These are phyloP conservation scores for Dexiosoma caninum DNA, from an alignment of 2,888 invertebrate genomes.

Conservation along the genomic window DNA sequence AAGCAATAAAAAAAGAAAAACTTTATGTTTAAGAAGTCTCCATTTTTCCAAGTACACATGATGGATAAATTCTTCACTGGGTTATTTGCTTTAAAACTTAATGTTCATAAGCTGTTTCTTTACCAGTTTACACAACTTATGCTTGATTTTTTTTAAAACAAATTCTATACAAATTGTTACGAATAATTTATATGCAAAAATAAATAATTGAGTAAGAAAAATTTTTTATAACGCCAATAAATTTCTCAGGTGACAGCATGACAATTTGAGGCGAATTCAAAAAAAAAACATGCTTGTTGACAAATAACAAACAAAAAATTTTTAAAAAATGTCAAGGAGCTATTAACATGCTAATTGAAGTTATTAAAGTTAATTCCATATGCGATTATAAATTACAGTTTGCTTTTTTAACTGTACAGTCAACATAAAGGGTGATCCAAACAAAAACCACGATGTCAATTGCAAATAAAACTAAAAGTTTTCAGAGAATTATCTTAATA, in stretches of 20 bases:
- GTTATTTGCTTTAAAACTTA: constrained; percentile 2
- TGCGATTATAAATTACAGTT: too few species aligned
- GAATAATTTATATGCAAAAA: not conserved
- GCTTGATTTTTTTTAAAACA: not conserved
- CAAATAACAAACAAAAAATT: not conserved
- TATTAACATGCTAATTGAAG: not conserved
- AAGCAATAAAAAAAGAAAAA: too few species aligned
- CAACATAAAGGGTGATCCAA: too few species aligned
- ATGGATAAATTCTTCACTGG: not conserved
- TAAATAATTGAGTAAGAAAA: constrained; percentile 28
- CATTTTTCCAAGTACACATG: too few species aligned
- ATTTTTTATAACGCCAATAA: constrained; percentile 23
- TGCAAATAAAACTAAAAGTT: too few species aligned
- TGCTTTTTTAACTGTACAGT: too few species aligned
- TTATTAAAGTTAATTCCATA: too few species aligned
- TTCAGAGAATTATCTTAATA: too few species aligned
- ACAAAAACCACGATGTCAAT: too few species aligned
- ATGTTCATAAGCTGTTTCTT: not conserved
- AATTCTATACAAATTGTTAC: constrained; percentile 43
- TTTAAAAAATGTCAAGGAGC: constrained; percentile 1
- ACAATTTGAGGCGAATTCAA: constrained; percentile 34
- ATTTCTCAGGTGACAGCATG: constrained; percentile 35
- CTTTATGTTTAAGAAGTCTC: too few species aligned
- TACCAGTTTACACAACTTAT: not conserved
- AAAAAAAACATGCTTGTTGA: not conserved